These are phyloP conservation scores for Torymus tubicola DNA, from an alignment of 2,888 invertebrate genomes.

Conservation along the genomic window DNA sequence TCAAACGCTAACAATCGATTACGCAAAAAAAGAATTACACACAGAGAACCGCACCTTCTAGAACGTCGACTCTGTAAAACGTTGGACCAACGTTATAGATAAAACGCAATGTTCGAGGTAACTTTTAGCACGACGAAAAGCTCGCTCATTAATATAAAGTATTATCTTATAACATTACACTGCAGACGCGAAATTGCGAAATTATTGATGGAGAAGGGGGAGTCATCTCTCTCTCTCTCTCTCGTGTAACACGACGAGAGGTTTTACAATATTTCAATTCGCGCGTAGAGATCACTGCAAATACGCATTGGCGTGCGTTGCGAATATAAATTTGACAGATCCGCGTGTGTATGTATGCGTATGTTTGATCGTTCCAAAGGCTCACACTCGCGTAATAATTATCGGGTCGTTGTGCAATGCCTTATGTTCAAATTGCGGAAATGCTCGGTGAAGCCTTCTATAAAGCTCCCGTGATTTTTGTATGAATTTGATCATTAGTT, in stretches of 20 bases:
- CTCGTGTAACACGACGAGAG: neutral
- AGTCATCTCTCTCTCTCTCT: too few species aligned
- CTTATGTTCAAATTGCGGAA: conserved; percentile 2
- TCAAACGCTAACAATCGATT: neutral
- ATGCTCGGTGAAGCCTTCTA: neutral
- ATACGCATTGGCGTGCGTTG: neutral
- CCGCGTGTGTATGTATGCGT: neutral
- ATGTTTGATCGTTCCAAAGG: neutral
- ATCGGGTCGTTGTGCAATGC: neutral
- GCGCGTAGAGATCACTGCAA: neutral
- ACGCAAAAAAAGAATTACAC: neutral
- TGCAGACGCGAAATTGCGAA: conserved; percentile 17
- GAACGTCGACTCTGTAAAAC: too few species aligned
- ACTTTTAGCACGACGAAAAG: conserved; percentile 6
- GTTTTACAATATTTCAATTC: conserved; percentile 29
- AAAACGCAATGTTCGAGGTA: neutral
- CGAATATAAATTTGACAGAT: conserved; percentile 28
- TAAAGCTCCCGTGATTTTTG: too few species aligned
- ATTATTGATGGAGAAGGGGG: neutral
- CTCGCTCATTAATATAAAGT: conserved; percentile 5
- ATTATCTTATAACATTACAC: neutral
- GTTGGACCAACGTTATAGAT: too few species aligned
- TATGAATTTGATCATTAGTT: too few species aligned
- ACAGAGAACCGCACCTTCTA: too few species aligned
- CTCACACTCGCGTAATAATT: conserved; percentile 18